These are phyloP conservation scores for Suricata suricatta DNA, from an alignment of 2,113 vertebrate genomes.

Conservation along the genomic window DNA sequence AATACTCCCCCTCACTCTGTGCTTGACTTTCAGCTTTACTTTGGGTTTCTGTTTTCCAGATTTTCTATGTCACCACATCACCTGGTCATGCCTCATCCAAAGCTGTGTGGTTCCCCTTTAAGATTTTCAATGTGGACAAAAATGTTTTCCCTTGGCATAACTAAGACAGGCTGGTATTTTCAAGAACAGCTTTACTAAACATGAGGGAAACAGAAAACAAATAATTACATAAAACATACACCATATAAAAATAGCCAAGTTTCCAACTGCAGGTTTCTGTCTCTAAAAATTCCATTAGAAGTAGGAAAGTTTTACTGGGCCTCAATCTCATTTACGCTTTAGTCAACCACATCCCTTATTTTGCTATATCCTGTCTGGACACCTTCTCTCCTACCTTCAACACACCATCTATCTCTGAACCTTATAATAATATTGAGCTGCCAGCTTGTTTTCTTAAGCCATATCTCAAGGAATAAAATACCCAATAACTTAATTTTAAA, in stretches of 20 bases:
- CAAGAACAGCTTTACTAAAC: constrained; percentile 75
- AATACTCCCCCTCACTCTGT: background rate
- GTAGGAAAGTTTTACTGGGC: constrained; percentile 46
- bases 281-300: constrained; percentile 68
- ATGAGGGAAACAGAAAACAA: constrained; percentile 76
- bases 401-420: background rate
- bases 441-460: background rate
- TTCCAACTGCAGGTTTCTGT: constrained; percentile 72
- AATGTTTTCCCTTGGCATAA: constrained; percentile 57
- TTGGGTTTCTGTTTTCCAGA: constrained; percentile 6
- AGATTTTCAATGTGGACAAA: constrained; percentile 38
- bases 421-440: background rate
- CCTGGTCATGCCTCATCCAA: background rate
- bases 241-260: constrained; percentile 70
- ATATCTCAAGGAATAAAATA: constrained; percentile 6
- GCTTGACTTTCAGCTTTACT: background rate
- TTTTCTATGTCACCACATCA: background rate
- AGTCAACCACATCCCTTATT: constrained; percentile 57
- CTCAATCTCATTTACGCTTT: background rate
- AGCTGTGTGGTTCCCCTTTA: constrained; percentile 3
- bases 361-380: constrained; percentile 37
- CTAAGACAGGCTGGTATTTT: constrained; percentile 67
- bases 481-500: constrained; percentile 33
- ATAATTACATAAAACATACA: constrained; percentile 75
- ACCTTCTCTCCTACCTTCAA: background rate